Conservation (phyloP, 1,140 invertebrate species). For the Panonychus citri region DNA sequence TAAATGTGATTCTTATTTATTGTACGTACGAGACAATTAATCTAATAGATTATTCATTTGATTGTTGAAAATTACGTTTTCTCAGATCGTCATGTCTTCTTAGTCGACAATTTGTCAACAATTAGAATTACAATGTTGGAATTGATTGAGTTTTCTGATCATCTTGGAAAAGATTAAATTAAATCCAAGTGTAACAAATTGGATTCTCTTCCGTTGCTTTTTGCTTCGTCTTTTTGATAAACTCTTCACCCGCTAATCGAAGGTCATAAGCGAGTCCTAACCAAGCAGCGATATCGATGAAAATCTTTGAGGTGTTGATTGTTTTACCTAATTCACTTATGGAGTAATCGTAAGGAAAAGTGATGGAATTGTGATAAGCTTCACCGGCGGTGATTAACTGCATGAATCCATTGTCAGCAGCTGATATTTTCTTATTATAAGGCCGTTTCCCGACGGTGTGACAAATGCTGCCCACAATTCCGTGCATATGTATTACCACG, state of each 20-base stretch:
- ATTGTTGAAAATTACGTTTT: no score
- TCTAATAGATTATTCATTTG: no score
- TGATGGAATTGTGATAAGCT: slow-evolving; percentile 87
- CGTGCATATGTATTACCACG: slow-evolving; percentile 41
- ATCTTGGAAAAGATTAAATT: no score
- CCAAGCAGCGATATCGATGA: slow-evolving; percentile 28
- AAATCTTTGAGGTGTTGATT: slow-evolving; percentile 28
- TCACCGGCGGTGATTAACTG: slow-evolving; percentile 48
- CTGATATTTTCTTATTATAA: slow-evolving; percentile 54
- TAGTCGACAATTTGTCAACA: no score
- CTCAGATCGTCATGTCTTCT: no score
- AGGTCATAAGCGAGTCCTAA: slow-evolving; percentile 28
- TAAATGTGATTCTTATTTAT: no score
- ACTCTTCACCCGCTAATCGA: slow-evolving; percentile 16
- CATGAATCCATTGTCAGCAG: slow-evolving; percentile 42
- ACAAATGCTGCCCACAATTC: slow-evolving; percentile 72
- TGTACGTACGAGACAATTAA: no score
- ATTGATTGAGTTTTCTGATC: no score
- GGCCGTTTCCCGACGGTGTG: slow-evolving; percentile 73
- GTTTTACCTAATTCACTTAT: slow-evolving; percentile 27
- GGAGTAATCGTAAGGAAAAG: slow-evolving; percentile 64
- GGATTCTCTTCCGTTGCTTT: background rate
- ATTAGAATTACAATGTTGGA: no score
- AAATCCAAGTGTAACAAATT: background rate
- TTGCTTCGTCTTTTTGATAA: background rate